These are phyloP conservation scores for Tetragnatha versicolor DNA, from an alignment of 1,140 invertebrate species.

Conservation along the genomic window DNA sequence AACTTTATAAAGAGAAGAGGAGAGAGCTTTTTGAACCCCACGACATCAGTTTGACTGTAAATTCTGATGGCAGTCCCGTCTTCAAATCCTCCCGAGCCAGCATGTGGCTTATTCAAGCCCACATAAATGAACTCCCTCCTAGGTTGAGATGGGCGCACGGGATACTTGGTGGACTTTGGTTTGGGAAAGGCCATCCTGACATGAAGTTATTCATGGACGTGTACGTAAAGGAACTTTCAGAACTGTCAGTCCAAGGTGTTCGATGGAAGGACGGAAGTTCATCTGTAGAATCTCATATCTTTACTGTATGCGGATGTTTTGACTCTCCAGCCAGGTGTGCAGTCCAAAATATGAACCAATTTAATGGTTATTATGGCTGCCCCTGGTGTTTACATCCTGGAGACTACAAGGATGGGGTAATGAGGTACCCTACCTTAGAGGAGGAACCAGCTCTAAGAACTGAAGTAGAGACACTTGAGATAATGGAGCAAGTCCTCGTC, in stretches of 20 bases:
- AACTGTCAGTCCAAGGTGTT: neutral
- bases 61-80: slow-evolving; percentile 1
- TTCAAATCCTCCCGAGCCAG: slow-evolving; percentile 6
- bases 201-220: slow-evolving; percentile 12
- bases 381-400: slow-evolving; percentile 59
- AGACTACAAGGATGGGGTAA: slow-evolving; percentile 54
- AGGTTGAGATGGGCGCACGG: neutral
- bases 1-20: slow-evolving; percentile 3
- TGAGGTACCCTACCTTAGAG: neutral
- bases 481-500: slow-evolving; percentile 32
- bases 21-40: neutral
- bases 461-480: slow-evolving; percentile 50
- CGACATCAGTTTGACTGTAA: neutral
- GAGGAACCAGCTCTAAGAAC: slow-evolving; percentile 54
- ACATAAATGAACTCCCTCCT: slow-evolving; percentile 25
- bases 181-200: slow-evolving; percentile 10
- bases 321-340: slow-evolving; percentile 58
- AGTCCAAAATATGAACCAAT: slow-evolving; percentile 56
- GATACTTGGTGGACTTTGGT: slow-evolving; percentile 17
- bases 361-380: slow-evolving; percentile 59
- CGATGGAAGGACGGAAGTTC: neutral
- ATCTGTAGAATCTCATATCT: neutral
- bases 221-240: slow-evolving; percentile 3
- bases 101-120: slow-evolving; percentile 10
- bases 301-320: slow-evolving; percentile 6